These are phyloP conservation scores for Phalacrocorax aristotelis DNA, from an alignment of 2,113 vertebrate genomes.

Conservation along the genomic window DNA sequence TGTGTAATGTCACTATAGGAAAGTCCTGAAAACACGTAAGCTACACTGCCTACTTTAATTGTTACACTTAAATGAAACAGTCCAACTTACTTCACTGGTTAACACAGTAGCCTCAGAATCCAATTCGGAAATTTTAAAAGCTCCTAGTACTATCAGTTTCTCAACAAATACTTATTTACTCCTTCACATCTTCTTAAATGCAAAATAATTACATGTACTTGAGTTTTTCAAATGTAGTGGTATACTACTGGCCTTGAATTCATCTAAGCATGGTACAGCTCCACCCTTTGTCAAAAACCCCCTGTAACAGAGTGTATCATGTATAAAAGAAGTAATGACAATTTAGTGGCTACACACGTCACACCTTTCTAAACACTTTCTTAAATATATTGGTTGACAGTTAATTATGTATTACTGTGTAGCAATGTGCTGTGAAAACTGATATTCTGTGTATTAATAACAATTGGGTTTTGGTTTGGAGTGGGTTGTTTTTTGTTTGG, in stretches of 20 bases:
- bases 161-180: neutral
- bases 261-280: neutral
- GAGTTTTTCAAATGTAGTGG: neutral
- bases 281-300: conserved; percentile 7
- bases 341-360: neutral
- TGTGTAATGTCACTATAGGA: neutral
- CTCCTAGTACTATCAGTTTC: neutral
- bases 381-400: neutral
- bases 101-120: conserved; percentile 10
- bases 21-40: conserved; percentile 18
- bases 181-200: neutral
- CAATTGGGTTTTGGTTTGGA: neutral
- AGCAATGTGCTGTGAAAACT: neutral
- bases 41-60: neutral
- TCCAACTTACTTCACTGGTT: neutral
- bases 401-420: neutral
- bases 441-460: neutral
- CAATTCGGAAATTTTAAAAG: conserved; percentile 4
- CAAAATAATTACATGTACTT: neutral
- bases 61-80: neutral
- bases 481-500: too few species aligned
- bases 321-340: neutral
- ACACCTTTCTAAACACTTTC: neutral
- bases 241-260: neutral
- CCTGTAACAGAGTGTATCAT: neutral